Evolutionary conservation across 2,888 invertebrate genomes (phyloP).

Genomic region (Cremastinae sp.): DNA sequence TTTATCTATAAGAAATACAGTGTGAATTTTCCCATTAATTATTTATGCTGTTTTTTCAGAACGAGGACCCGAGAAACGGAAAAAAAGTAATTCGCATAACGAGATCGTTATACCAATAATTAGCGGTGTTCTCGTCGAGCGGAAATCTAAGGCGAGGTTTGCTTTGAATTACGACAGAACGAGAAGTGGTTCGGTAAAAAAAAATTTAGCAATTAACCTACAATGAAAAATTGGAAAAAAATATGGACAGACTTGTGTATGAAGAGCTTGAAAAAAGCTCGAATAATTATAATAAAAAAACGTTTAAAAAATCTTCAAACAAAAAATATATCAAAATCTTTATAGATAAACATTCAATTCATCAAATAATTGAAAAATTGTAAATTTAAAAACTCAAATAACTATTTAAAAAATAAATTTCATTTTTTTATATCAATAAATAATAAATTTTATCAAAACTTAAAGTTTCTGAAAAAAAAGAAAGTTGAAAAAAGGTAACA

Average conservation of each 20-base stretch:
- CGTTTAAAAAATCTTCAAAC: too few species aligned
- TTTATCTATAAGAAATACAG: not conserved
- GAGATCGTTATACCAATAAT: conserved; percentile 51
- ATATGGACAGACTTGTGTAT: not conserved
- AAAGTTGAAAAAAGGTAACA: too few species aligned
- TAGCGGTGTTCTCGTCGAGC: conserved; percentile 35
- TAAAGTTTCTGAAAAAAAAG: too few species aligned
- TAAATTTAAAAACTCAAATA: too few species aligned
- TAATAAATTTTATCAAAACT: too few species aligned
- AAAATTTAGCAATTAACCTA: not conserved
- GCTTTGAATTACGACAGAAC: conserved; percentile 9
- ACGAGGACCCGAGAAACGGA: not conserved
- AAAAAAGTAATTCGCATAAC: conserved; percentile 48
- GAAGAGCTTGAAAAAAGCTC: not conserved
- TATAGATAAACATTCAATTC: too few species aligned
- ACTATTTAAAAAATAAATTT: too few species aligned
- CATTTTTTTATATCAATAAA: too few species aligned
- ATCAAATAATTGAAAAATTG: too few species aligned
- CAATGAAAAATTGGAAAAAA: not conserved
- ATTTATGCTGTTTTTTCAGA: not conserved
- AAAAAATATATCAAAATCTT: too few species aligned
- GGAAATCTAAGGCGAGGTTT: conserved; percentile 29
- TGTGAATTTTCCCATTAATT: not conserved
- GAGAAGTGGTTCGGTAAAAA: not conserved
- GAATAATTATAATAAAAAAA: too few species aligned